phyloP scores from a whole-genome alignment of 2,888 invertebrate genomes.

The Drosophila kanekoi region DNA sequence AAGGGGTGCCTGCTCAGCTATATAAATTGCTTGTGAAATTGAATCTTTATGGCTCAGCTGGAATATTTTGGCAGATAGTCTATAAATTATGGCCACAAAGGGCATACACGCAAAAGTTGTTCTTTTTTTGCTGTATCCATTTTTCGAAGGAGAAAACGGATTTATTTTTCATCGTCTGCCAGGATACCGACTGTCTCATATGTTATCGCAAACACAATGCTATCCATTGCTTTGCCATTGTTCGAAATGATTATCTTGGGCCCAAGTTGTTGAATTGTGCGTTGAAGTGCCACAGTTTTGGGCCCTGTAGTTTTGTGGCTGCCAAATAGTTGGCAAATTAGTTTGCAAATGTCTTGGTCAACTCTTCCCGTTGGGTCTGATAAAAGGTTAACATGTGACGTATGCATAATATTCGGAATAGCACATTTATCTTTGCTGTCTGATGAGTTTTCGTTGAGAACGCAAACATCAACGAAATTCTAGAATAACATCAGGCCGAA shows the following conservation, averaged over 20 bases:
- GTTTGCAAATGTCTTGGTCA: constrained; percentile 70
- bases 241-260: constrained; percentile 69
- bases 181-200: constrained; percentile 32
- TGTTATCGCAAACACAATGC: constrained; percentile 28
- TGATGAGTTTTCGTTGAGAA: constrained; percentile 28
- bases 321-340: constrained; percentile 75
- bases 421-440: constrained; percentile 24
- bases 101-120: constrained; percentile 77
- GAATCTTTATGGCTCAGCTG: constrained; percentile 81
- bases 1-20: constrained; percentile 65
- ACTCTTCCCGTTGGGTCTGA: constrained; percentile 10
- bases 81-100: constrained; percentile 81
- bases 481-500: constrained; percentile 3
- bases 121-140: constrained; percentile 38
- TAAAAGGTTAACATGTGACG: constrained; percentile 46
- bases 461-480: constrained; percentile 18
- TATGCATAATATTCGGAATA: constrained; percentile 55
- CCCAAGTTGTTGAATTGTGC: constrained; percentile 52
- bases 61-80: constrained; percentile 81
- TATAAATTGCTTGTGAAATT: constrained; percentile 81
- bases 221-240: constrained; percentile 40
- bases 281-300: constrained; percentile 60
- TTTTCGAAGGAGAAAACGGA: constrained; percentile 5
- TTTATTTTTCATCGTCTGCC: constrained; percentile 29
- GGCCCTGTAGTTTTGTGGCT: constrained; percentile 60